These are phyloP conservation scores for Pogoniulus pusillus DNA, from an alignment of 2,797 vertebrate species.

Conservation along the genomic window DNA sequence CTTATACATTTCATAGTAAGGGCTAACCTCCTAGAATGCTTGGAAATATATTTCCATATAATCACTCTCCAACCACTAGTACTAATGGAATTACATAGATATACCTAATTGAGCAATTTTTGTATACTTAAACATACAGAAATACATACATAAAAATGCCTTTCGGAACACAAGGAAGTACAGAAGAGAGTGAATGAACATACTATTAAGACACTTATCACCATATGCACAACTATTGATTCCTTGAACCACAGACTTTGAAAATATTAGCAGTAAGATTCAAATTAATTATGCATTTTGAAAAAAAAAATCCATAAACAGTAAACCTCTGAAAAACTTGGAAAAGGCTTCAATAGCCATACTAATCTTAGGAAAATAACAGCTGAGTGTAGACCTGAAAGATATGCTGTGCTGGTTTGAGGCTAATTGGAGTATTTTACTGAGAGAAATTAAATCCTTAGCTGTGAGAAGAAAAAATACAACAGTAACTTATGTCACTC, in stretches of 20 bases:
- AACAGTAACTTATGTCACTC: no score
- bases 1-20: background rate
- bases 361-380: background rate
- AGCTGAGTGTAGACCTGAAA: background rate
- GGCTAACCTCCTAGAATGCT: background rate
- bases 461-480: no score
- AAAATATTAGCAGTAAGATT: background rate
- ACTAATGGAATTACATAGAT: background rate
- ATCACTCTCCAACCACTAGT: background rate
- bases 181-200: background rate
- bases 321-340: background rate
- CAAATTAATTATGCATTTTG: background rate
- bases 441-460: no score
- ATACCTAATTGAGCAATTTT: background rate
- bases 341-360: background rate
- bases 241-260: background rate
- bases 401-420: no score
- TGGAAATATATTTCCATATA: background rate
- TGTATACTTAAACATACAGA: background rate
- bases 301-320: background rate
- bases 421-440: no score
- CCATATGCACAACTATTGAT: fast-evolving
- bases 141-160: background rate
- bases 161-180: background rate
- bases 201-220: background rate